Base-by-base conservation (phyloP, 2,797 vertebrate genomes). In the Neosalanx taihuensis region DNA sequence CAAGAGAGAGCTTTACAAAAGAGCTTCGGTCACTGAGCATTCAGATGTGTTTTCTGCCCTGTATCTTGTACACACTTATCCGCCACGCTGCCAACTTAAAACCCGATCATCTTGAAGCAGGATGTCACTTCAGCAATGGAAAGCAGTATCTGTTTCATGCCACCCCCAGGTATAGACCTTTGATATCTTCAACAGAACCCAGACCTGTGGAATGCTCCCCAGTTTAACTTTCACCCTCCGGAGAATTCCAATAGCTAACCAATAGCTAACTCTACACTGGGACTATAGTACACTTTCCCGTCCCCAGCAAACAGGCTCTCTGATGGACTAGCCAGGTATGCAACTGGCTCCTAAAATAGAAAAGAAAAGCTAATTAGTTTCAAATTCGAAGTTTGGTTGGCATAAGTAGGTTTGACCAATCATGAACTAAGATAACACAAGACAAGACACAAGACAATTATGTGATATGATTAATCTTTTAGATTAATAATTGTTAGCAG, bases 51-150 rank as follows among this genome's bases (percentile, higher is more conserved):
- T 49, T 6, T 30, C 7, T 46, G 41, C 56, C 26, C 41, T 30
- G 20, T 31, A 7, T 51, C 37, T 20, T 13, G 10, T 59, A 59
- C 66, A 9, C 15, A 69, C 68, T 68, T 74, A 18, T 9, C 37
- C 35, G 60, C 62, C 67, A 73, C 68, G 29, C 62, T 51, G 75
- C 64, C 67, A 68, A 49, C 57, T 6, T 1, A 18, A 69, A 78
- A 80, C 69, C 49, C 3, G 73, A 74, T 77, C 12, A 37, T 75
- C 69, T 12, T 29, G 41, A 68, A 17, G 5, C 17, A 0, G 37
- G 57, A 75, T 74, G 68, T 66, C 6, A 9, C 67, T 59, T 73
- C 20, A 65, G 67, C 30, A 1, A 35, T 37, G 33, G 35, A 63
- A 72, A 65, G 23, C 0, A 3, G 2, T 23, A 53, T 64, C 67